A percentile compares a stretch with the other conserved stretches of the same genome.
phyloP scores from a whole-genome alignment of 1,140 invertebrate genomes.

The Zelostemma sp. region DNA sequence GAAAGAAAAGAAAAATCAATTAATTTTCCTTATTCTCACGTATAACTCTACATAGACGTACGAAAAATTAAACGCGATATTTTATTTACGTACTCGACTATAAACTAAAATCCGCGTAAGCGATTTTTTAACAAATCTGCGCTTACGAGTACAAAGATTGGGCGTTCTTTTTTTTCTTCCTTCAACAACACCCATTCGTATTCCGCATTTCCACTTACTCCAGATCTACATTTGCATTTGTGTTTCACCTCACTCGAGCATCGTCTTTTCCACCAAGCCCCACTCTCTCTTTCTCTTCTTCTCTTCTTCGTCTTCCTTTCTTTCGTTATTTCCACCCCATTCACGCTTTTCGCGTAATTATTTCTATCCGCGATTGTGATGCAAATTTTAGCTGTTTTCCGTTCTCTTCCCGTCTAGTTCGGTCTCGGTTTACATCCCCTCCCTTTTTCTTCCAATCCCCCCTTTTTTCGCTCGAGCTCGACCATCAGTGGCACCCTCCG shows the following conservation, averaged over 20 bases:
- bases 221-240: constrained; percentile 61
- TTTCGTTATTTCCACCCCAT: constrained; percentile 43
- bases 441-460: constrained; percentile 8
- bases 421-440: constrained; percentile 39
- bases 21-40: too few species aligned
- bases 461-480: constrained; percentile 16
- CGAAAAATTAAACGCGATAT: too few species aligned
- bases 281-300: constrained; percentile 21
- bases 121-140: constrained; percentile 22
- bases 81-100: too few species aligned
- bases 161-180: constrained; percentile 27
- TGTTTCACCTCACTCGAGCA: constrained; percentile 45
- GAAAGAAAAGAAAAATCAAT: too few species aligned
- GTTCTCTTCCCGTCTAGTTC: constrained; percentile 36
- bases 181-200: constrained; percentile 20
- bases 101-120: too few species aligned
- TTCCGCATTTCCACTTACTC: constrained; percentile 45
- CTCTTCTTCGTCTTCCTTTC: constrained; percentile 18
- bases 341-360: constrained; percentile 64
- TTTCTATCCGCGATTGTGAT: constrained; percentile 67
- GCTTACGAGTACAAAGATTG: constrained; percentile 20
- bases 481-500: constrained; percentile 21
- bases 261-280: constrained; percentile 21
- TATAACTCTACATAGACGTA: too few species aligned
- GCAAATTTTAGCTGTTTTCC: constrained; percentile 67